Conservation (phyloP, 1,140 invertebrate genomes). For the Stenopsyche tienmushanensis region DNA sequence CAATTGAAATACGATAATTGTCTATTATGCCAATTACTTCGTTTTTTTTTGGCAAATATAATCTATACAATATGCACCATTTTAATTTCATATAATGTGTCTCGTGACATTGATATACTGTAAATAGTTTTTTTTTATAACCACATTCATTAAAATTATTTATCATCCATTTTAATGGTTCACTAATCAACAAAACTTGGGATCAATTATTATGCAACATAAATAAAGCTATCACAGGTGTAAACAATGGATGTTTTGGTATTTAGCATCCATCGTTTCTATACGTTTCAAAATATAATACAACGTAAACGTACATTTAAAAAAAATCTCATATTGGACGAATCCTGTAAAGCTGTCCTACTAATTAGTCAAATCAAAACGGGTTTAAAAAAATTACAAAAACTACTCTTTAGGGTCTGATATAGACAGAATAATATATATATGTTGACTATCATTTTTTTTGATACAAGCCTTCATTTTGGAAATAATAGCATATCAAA, state of each 20-base stretch:
- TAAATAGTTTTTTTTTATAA: constrained; percentile 12
- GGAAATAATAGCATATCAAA: too few relatives aligned
- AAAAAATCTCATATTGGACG: too few relatives aligned
- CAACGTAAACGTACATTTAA: too few relatives aligned
- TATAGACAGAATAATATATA: too few relatives aligned
- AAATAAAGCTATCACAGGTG: constrained; percentile 18
- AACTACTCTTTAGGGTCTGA: too few relatives aligned
- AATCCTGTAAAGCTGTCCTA: too few relatives aligned
- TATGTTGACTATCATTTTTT: too few relatives aligned
- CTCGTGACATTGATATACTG: constrained; percentile 21
- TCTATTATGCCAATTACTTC: constrained; percentile 22
- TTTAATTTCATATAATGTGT: constrained; percentile 26
- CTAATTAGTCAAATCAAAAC: too few relatives aligned
- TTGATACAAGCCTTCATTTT: too few relatives aligned
- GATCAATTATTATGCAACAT: background rate
- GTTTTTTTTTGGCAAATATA: constrained; percentile 27
- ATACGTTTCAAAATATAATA: too few relatives aligned
- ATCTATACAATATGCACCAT: constrained; percentile 35
- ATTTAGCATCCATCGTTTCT: too few relatives aligned
- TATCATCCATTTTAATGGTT: background rate
- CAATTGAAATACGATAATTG: constrained; percentile 27
- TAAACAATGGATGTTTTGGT: constrained; percentile 15
- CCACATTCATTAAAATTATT: constrained; percentile 9
- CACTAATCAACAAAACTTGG: constrained; percentile 2
- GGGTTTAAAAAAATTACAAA: too few relatives aligned